phyloP scores from a whole-genome alignment of 2,113 vertebrate species.

The Lycaon pictus region DNA sequence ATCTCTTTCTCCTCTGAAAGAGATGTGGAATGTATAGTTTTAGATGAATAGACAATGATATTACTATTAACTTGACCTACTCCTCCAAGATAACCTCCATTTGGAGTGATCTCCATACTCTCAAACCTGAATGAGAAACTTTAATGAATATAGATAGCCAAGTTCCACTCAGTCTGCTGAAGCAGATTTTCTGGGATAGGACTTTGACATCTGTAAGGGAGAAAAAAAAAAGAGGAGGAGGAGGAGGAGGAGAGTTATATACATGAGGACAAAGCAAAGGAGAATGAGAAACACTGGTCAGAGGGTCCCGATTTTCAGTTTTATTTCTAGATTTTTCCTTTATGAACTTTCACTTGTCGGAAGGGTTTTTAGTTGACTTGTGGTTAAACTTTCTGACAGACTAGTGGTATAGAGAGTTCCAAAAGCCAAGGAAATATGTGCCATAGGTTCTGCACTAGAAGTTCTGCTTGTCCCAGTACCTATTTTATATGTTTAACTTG shows the following conservation, averaged over 20 bases:
- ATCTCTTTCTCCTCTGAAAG: neutral
- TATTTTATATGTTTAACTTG: neutral
- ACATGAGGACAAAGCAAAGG: neutral
- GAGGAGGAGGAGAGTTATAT: neutral
- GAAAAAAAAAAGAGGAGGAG: neutral
- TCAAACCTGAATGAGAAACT: neutral
- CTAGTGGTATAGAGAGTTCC: neutral
- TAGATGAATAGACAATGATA: neutral
- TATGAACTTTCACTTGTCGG: neutral
- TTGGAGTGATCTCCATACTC: neutral
- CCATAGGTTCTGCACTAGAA: neutral
- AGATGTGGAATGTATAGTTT: neutral
- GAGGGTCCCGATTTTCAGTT: neutral
- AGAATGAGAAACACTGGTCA: neutral
- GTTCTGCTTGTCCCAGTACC: neutral
- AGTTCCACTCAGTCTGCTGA: neutral
- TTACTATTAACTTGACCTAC: neutral
- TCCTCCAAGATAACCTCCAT: neutral
- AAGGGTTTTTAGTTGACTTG: neutral
- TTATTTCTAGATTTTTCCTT: neutral
- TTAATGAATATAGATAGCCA: neutral
- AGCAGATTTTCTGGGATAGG: neutral
- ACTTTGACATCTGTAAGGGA: neutral
- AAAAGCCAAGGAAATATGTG: neutral
- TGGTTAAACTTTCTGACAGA: neutral